Evolutionary conservation across 2,888 invertebrate species (phyloP), one percentile per base, ranked within the genome.

Genomic region (Deilephila elpenor): DNA sequence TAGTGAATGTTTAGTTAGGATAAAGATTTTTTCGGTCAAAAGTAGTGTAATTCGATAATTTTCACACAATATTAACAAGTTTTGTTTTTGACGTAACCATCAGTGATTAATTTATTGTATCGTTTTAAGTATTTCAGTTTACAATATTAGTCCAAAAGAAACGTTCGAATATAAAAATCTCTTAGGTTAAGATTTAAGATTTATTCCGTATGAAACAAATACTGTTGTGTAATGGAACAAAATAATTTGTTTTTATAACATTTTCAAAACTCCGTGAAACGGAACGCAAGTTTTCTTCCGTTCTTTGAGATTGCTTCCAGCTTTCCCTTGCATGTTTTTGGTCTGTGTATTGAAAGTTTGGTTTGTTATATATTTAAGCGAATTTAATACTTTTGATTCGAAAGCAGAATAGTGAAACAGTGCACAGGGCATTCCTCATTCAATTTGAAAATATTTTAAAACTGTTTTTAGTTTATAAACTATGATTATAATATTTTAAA

Each of bases 61-160:
- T 17, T 51, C 25, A 19, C 64, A 37, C 25, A 64, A 32, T 61
- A 61, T 19, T 67, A 67, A 67, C 25, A 51, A 51, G 14, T 44
- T 67, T 64, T 62, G 37, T 34, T 14, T 64, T 64, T 61, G 32
- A 62, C 61, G 8, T 20, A 64, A 64, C 20, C 51, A 51, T 51
- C 67, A 67, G 51, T 67, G 67, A 67, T 67, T 67, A 67, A 67
- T 51, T 67, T 67, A 67, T 51, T 51, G 25, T 67, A 67, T 51
- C 29, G 2, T 34, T 19, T n/a, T 37, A 44, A 20, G 44, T 64
- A 67, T 51, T 67, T 1, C 67, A 67, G 17, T 62, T 37, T 62
- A 51, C 11, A 51, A 51, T 51, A 17, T 14, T 7, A 32, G 62
- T 64, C 44, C 17, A 64, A 20, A 51, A 44, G 44, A 25, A 67